Evolutionary conservation across 2,888 invertebrate genomes (phyloP).

Genomic region (Drosophila nr. medialis): DNA sequence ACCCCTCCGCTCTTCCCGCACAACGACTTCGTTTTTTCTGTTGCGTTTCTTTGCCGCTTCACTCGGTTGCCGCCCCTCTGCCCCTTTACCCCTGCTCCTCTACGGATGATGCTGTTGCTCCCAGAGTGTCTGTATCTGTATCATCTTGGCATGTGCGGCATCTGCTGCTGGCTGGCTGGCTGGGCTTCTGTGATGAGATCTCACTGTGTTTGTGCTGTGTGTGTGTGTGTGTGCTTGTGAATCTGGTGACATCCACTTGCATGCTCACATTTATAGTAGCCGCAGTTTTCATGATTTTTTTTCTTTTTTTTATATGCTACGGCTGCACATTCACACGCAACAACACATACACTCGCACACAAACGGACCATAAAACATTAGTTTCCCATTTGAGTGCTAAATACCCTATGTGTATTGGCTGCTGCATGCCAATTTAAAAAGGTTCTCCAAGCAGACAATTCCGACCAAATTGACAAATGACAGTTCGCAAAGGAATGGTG

Average conservation of each 20-base stretch:
- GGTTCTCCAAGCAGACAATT: slow-evolving; percentile 28
- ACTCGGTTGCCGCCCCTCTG: slow-evolving; percentile 8
- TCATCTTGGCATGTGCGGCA: slow-evolving; percentile 79
- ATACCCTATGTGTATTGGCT: slow-evolving; percentile 64
- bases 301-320: slow-evolving; percentile 39
- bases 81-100: slow-evolving; percentile 12
- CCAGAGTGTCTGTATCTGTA: slow-evolving; percentile 77
- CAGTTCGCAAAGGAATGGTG: slow-evolving; percentile 38
- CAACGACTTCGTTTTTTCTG: slow-evolving; percentile 17
- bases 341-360: slow-evolving; percentile 42
- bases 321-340: slow-evolving; percentile 69
- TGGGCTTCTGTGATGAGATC: slow-evolving; percentile 75
- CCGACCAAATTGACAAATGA: slow-evolving; percentile 24
- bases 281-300: slow-evolving; percentile 57
- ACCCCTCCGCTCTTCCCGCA: neutral
- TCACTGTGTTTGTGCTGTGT: slow-evolving; percentile 26
- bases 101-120: slow-evolving; percentile 43
- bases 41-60: slow-evolving; percentile 21
- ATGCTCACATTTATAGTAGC: slow-evolving; percentile 72
- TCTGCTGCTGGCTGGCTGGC: slow-evolving; percentile 51
- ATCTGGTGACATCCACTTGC: slow-evolving; percentile 77
- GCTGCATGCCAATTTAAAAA: slow-evolving; percentile 49
- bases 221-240: slow-evolving; percentile 38
- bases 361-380: slow-evolving; percentile 75
- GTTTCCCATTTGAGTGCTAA: slow-evolving; percentile 79